Conservation (phyloP, 2,888 invertebrate species). For the Congeria kusceri region DNA sequence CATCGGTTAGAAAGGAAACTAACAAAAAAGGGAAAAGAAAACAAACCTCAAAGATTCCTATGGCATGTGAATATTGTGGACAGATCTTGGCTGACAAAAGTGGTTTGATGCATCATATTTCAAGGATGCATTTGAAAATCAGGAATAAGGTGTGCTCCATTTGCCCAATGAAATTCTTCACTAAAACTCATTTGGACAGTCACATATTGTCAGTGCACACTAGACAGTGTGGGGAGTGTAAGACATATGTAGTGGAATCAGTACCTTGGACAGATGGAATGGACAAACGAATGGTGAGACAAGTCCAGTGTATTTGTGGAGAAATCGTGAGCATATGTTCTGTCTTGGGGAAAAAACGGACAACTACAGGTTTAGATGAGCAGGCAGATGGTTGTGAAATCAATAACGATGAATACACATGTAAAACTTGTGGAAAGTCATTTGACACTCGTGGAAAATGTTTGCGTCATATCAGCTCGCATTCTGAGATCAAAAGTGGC, state of each 20-base stretch:
- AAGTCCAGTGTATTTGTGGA: slow-evolving; percentile 27
- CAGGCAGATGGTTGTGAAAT: not conserved
- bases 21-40: slow-evolving; percentile 3
- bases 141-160: slow-evolving; percentile 23
- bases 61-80: slow-evolving; percentile 24
- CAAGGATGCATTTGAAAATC: slow-evolving; percentile 21
- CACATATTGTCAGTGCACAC: slow-evolving; percentile 28
- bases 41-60: slow-evolving; percentile 4
- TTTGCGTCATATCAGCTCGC: not conserved
- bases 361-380: not conserved
- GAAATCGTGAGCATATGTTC: slow-evolving; percentile 1
- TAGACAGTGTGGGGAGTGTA: slow-evolving; percentile 17
- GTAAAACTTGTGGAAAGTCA: slow-evolving; percentile 5
- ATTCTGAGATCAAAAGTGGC: slow-evolving; percentile 24
- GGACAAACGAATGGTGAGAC: not conserved
- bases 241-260: slow-evolving; percentile 18
- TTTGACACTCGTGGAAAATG: not conserved
- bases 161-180: slow-evolving; percentile 24
- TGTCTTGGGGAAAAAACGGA: slow-evolving; percentile 18
- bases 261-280: slow-evolving; percentile 21
- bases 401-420: not conserved
- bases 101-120: slow-evolving; percentile 24
- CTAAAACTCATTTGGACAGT: slow-evolving; percentile 12
- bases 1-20: not conserved
- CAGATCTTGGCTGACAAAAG: slow-evolving; percentile 14